These are phyloP conservation scores for Podiceps cristatus DNA, from an alignment of 2,113 vertebrate species.

Conservation along the genomic window DNA sequence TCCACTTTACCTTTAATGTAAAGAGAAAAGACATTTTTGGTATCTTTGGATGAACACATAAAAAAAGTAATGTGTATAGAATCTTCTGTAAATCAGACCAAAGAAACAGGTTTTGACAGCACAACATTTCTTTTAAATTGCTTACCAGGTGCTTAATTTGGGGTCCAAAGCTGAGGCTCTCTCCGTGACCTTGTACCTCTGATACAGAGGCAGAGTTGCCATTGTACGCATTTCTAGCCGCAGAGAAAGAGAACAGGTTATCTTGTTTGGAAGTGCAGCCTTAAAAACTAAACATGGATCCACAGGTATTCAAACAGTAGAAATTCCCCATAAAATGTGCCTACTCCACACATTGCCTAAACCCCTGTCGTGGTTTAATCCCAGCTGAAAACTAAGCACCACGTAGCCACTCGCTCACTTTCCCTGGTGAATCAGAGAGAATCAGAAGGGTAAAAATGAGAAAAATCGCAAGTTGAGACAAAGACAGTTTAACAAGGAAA, in stretches of 20 bases:
- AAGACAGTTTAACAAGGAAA: too few relatives aligned
- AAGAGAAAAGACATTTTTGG: neutral
- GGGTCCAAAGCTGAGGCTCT: neutral
- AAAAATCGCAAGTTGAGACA: too few relatives aligned
- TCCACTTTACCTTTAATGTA: neutral
- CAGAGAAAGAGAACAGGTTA: neutral
- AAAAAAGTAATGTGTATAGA: neutral
- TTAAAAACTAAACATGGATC: neutral
- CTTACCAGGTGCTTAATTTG: neutral
- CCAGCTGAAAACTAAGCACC: too few relatives aligned
- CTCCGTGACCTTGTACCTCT: neutral
- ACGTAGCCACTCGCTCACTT: too few relatives aligned
- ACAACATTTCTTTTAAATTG: neutral
- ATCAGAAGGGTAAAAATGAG: too few relatives aligned
- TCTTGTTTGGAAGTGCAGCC: accelerated
- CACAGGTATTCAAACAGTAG: neutral
- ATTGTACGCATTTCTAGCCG: neutral
- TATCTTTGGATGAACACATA: neutral
- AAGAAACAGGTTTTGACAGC: neutral
- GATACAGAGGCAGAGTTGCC: neutral
- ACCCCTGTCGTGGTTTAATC: neutral
- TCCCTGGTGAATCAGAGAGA: too few relatives aligned
- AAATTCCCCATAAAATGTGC: neutral
- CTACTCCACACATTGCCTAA: neutral
- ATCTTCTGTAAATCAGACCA: neutral